Conservation (phyloP, 37 sponge, comb jelly and placozoan species). For the Ephydatia muelleri region DNA sequence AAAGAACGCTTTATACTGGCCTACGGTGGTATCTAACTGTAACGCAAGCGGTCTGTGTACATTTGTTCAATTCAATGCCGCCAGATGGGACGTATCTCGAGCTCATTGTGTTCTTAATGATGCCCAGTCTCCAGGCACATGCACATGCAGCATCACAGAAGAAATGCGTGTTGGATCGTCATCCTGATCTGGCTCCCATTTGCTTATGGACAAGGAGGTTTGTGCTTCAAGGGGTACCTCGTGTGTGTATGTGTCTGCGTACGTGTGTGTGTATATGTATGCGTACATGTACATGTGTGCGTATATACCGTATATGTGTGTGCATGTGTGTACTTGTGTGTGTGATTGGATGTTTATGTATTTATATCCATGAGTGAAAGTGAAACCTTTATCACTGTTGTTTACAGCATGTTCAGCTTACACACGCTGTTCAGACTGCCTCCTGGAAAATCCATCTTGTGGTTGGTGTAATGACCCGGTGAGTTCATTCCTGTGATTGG, state of each 20-base stretch:
- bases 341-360: neutral
- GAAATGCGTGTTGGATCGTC: neutral
- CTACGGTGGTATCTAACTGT: too few relatives aligned
- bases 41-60: too few relatives aligned
- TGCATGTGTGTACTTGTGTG: neutral
- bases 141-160: neutral
- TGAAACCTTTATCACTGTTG: neutral
- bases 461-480: slow-evolving; percentile 78
- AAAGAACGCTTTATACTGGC: too few relatives aligned
- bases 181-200: neutral
- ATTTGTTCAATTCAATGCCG: too few relatives aligned
- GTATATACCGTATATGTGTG: neutral
- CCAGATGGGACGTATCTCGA: too few relatives aligned
- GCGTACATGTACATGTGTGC: too few relatives aligned
- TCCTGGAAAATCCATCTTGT: slow-evolving; percentile 46
- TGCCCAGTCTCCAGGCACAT: neutral
- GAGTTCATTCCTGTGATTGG: neutral
- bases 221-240: too few relatives aligned
- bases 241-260: neutral
- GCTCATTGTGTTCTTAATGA: too few relatives aligned
- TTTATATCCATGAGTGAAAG: neutral
- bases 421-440: slow-evolving; percentile 62
- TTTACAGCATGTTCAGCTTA: slow-evolving; percentile 34
- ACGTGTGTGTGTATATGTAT: neutral
- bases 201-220: neutral